These are phyloP conservation scores for Pegea sp. DNA, from an alignment of 23 tunicate species.

Conservation along the genomic window DNA sequence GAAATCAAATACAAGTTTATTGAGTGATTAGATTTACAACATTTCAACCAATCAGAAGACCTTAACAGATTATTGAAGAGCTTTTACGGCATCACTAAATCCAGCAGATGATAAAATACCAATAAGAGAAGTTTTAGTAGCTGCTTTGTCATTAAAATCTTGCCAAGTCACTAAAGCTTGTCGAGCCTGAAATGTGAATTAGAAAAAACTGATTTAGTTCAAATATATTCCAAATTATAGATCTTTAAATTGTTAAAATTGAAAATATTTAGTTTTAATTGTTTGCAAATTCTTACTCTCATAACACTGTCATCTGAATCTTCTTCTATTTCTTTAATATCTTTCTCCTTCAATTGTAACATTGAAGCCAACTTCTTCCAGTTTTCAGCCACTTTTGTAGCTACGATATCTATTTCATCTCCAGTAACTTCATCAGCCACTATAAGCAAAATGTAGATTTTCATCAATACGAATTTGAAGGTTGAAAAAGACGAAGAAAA, in stretches of 20 bases:
- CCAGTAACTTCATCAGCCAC: not conserved
- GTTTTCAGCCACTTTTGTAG: slow-evolving; percentile 1
- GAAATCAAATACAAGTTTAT: no score
- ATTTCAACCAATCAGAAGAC: no score
- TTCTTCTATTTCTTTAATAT: not conserved
- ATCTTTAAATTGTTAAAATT: not conserved
- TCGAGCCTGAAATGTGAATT: not conserved
- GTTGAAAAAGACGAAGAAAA: no score
- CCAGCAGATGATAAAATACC: no score
- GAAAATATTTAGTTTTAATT: no score
- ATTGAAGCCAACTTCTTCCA: not conserved
- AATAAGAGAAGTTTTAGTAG: not conserved
- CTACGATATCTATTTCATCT: not conserved
- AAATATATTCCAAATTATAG: not conserved
- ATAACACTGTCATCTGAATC: not conserved
- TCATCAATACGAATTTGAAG: no score
- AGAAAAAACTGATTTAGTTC: not conserved
- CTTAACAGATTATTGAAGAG: no score
- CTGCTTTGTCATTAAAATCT: not conserved
- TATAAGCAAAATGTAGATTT: no score
- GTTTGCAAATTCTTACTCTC: slow-evolving; percentile 1
- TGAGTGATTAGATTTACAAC: no score
- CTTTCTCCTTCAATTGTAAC: not conserved
- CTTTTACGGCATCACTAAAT: no score
- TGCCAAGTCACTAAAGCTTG: not conserved